Conservation (phyloP, 2,888 invertebrate genomes). For the Drosophila anomalipes region DNA sequence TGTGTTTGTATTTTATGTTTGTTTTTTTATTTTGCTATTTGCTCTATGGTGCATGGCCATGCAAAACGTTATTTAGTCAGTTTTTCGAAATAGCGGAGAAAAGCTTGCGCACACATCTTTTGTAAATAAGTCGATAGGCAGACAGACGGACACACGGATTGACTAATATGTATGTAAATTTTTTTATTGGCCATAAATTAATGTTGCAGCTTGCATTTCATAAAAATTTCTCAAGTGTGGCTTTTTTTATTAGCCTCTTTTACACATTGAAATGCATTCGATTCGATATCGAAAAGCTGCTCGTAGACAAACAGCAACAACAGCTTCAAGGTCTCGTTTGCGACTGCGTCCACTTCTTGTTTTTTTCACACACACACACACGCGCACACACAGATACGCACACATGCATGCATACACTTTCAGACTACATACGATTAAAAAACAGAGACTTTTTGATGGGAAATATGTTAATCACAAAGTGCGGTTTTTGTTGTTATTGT, state of each 20-base stretch:
- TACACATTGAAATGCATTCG: conserved; percentile 54
- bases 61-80: conserved; percentile 67
- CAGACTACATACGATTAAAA: conserved; percentile 58
- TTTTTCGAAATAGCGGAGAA: conserved; percentile 52
- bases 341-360: conserved; percentile 75
- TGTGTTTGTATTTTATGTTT: conserved; percentile 24
- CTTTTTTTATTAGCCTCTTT: conserved; percentile 37
- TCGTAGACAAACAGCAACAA: conserved; percentile 28
- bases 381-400: conserved; percentile 11
- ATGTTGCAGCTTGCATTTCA: conserved; percentile 55
- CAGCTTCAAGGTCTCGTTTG: conserved; percentile 74
- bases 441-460: conserved; percentile 68
- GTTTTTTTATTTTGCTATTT: conserved; percentile 57
- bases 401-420: conserved; percentile 20
- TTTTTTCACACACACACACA: conserved; percentile 39
- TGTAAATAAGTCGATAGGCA: conserved; percentile 19
- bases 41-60: conserved; percentile 66
- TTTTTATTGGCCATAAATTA: conserved; percentile 57
- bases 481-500: conserved; percentile 40
- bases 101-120: conserved; percentile 46
- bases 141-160: not conserved
- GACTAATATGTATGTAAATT: conserved; percentile 58
- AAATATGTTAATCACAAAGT: conserved; percentile 79
- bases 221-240: conserved; percentile 49
- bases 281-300: conserved; percentile 35